Conservation (phyloP, 92 coral and sea anemone genomes). For the Pocillopora meandrina region DNA sequence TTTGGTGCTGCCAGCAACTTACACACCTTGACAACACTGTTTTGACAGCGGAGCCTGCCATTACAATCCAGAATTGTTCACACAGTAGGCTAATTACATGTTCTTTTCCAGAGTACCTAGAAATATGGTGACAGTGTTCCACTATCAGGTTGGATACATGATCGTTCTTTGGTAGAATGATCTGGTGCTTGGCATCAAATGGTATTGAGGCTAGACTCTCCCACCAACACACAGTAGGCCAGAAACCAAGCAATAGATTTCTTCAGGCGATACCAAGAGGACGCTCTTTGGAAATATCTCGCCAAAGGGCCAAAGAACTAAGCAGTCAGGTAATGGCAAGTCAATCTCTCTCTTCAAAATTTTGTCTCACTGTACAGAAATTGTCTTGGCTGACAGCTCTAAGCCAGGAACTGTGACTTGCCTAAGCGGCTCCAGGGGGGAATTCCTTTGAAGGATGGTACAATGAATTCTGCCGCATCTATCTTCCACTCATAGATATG, state of each 20-base stretch:
- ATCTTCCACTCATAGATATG: conserved; percentile 33
- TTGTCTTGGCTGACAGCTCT: conserved; percentile 47
- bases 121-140: conserved; percentile 31
- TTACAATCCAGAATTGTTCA: conserved; percentile 43
- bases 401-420: conserved; percentile 30
- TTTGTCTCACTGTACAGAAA: conserved; percentile 21
- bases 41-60: conserved; percentile 18
- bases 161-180: conserved; percentile 47
- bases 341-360: conserved; percentile 17
- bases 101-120: conserved; percentile 45
- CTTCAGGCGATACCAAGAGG: conserved; percentile 46
- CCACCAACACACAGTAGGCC: conserved; percentile 50
- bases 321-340: conserved; percentile 10
- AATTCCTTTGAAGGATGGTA: conserved; percentile 31
- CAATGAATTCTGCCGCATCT: neutral
- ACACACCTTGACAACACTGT: conserved; percentile 32
- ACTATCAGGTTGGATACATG: conserved; percentile 29
- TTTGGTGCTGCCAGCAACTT: conserved; percentile 27
- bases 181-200: conserved; percentile 27
- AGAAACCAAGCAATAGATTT: conserved; percentile 1
- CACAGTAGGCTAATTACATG: conserved; percentile 40
- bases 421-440: conserved; percentile 34
- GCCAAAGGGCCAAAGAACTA: neutral
- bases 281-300: neutral
- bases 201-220: conserved; percentile 27